Conservation (phyloP, 1,140 invertebrate genomes). For the Orius insidiosus region DNA sequence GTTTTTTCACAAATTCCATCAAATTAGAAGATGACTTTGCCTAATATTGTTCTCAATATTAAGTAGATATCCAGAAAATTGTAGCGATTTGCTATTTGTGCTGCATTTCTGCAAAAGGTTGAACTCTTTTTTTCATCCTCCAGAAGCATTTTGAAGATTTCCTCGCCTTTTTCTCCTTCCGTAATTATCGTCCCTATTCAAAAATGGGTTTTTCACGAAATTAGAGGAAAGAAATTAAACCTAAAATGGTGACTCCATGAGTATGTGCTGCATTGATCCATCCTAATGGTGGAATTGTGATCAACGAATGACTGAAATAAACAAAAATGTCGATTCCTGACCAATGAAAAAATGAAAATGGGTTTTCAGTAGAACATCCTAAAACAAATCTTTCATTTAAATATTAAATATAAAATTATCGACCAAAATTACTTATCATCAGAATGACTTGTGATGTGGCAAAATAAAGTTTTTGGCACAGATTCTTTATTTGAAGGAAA, state of each 20-base stretch:
- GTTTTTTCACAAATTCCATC: slow-evolving; percentile 19
- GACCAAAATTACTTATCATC: slow-evolving; percentile 53
- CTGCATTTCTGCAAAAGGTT: slow-evolving; percentile 46
- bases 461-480: slow-evolving; percentile 55
- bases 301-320: slow-evolving; percentile 90
- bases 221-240: too few species aligned
- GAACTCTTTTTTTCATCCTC: slow-evolving; percentile 32
- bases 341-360: slow-evolving; percentile 7
- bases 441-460: slow-evolving; percentile 89
- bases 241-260: slow-evolving; percentile 76
- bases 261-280: slow-evolving; percentile 88
- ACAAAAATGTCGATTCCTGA: slow-evolving; percentile 73
- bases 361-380: background rate
- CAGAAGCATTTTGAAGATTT: slow-evolving; percentile 53
- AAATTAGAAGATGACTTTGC: slow-evolving; percentile 26
- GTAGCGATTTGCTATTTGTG: slow-evolving; percentile 51
- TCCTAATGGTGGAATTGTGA: slow-evolving; percentile 80
- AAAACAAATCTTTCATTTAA: too few species aligned
- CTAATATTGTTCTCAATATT: slow-evolving; percentile 82
- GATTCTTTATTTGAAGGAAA: background rate
- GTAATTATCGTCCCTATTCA: slow-evolving; percentile 76
- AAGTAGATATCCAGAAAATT: slow-evolving; percentile 89
- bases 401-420: background rate
- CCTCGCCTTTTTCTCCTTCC: slow-evolving; percentile 51
- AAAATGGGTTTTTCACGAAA: too few species aligned